Evolutionary conservation across 92 coral and sea anemone genomes (phyloP), one percentile per base, ranked within the genome.

Genomic region (Metridium senile): DNA sequence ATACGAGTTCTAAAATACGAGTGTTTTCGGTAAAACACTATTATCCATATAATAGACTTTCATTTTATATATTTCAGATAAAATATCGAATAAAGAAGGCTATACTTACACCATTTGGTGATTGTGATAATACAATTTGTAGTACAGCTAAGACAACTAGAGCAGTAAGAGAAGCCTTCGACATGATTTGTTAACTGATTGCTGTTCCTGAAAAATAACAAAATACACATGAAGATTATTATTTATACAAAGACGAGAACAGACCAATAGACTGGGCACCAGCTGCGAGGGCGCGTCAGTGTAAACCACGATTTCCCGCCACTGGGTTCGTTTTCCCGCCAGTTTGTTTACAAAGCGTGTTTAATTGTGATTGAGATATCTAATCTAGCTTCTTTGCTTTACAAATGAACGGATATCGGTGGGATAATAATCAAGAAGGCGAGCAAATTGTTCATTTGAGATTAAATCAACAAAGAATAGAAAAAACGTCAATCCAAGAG

Each of bases 261-360:
- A 30, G 39, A 2, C 21, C 4, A 30, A 63, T 28, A 13, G 69
- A 28, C n/a, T 31, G 26, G 35, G 69, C 43, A 29, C 69, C 69
- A 63, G 69, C 43, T 63, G 69, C 10, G 69, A 6, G 69, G 69
- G 11, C 69, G 69, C 69, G 69, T 28, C 69, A 28, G 9, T 10
- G 20, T 28, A 28, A 63, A 11, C 69, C 69, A 28, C 45, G 21
- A 18, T 63, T 63, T 63, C 69, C 69, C 69, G 69, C 43, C 69
- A 63, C 45, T 28, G 27, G 69, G 8, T 54, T 21, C 59, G 3
- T 61, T 61, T 61, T 27, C 23, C 66, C 66, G 30, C 30, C 66
- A 3, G 26, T 23, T 63, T 63, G 21, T 59, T 59, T 26, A 59
- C 16, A 10, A 35, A 63, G 11, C 22, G 45, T 28, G 8, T 63